Evolutionary conservation across 2,113 vertebrate species (phyloP), one percentile per base, ranked within the genome.

Genomic region (Ageneiosus marmoratus): DNA sequence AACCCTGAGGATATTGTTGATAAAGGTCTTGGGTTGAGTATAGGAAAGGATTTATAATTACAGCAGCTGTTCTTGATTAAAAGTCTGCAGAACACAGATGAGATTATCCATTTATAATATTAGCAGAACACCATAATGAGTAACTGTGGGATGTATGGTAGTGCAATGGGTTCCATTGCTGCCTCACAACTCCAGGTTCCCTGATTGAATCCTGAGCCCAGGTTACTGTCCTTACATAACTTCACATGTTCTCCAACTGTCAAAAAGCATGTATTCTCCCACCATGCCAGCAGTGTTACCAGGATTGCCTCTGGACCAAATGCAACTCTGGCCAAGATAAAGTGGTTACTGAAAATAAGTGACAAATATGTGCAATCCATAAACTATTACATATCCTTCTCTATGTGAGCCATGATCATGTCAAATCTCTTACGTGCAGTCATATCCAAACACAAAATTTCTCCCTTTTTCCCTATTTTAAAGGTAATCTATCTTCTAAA

Each of bases 401-500:
- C 32, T 20, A 29, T 69, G 18, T 6, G n/a, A 29, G 15, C 41
- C 41, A 63, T 79, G 41, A 8, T 27, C 16, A 65, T 74, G 16
- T 74, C 1, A 18, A 20, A 32, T 51, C 27, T 11, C 46, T 51
- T 51, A 51, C 10, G 48, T 53, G 27, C 16, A 55, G 5, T 73
- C 53, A 48, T 27, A 32, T 60, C 11, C 67, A 77, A 76, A 72
- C 18, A 74, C 70, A 65, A 20, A 55, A 50, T 41, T 32, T 83
- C 51, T 20, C 24, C 65, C 29, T 70, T 34, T 41, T 51, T 15
- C n/a, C 15, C 0, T 80, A 69, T 55, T 80, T 76, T 80, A 83
- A 76, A 76, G 29, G 56, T 79, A 86, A 83, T 86, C 81, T 69
- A 76, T 83, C 62, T 85, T 34, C 77, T 83, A 70, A 85, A 82